Evolutionary conservation across 2,113 vertebrate species (phyloP), one percentile per base, ranked within the genome.

Genomic region (Xiphophorus hellerii): DNA sequence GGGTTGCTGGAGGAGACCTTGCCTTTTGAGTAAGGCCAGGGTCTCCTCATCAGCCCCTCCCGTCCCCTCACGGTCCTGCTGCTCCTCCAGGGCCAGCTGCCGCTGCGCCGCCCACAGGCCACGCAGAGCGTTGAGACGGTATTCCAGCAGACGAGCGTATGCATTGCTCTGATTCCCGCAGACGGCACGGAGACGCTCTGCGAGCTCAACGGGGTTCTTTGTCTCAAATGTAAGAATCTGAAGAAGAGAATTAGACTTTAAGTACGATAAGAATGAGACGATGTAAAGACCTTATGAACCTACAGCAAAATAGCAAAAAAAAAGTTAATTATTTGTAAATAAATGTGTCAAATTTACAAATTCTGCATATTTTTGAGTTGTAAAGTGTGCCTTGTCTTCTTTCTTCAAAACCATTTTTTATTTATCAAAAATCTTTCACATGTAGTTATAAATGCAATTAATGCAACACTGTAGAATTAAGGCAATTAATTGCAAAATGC

Each of bases 151-250:
- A 4, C 97, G 96, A 1, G 98, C 97, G 0, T 99, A 99, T 1
- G 98, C 98, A 0, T 99, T 99, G 93, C 98, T 99, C 94, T 99
- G 98, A 88, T 98, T 99, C 1, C 98, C 98, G 22, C 98, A 99
- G 37, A 99, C 96, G 0, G 97, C 95, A 11, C 98, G 97, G 27
- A 99, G 85, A 27, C 96, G 97, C 91, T 99, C 97, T 0, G 97
- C 96, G 60, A 99, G 91, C 89, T 99, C 98, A 0, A 90, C 92
- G 0, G 97, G 97, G 78, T 97, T 99, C 94, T 99, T 99, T 48
- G 97, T 98, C 94, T 99, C 98, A 69, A 99, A 99, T 0, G 97
- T 97, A 71, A 99, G 94, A 88, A 99, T 98, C 97, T 99, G 83
- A 30, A 44, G 14, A 30, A 76, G 10, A 73, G 13, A 76, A 5